Evolutionary conservation across 2,888 invertebrate genomes (phyloP), one percentile per base, ranked within the genome.

Genomic region (Drosophila longiperda): DNA sequence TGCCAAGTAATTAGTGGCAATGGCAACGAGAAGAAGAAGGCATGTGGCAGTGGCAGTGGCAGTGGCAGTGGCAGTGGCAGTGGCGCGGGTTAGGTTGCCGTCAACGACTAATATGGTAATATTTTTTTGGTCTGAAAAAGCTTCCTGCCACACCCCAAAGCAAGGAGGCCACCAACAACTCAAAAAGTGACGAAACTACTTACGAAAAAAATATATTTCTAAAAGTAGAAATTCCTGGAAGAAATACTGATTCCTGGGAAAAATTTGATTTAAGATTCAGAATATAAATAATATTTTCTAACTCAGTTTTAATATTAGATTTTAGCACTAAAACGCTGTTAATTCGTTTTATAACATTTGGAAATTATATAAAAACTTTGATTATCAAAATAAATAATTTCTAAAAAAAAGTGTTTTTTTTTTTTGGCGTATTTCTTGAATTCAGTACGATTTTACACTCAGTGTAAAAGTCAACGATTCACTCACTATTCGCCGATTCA

Each of bases 1-100:
- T 85, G 80, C 72, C 78, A 55, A 82, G 86, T 86, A 87, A 86
- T 86, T 89, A 89, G 86, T 85, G 71, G 50, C 68, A 48, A 26
- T 61, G 57, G 58, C 49, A 42, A 58, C n/a, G 23, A 23, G 45
- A 45, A 23, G 45, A 45, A 23, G 20, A 15, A 15, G 45, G 45
- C 23, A 45, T 15, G 8, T 23, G 36, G 26, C 36, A 53, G 2
- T 15, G 33, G 49, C 34, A 29, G 20, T 7, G 34, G 33, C 33
- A n/a, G 20, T 7, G 34, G 34, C 26, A n/a, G 8, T 23, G 36
- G 26, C 36, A 53, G 3, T 17, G 33, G 49, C 34, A 29, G 20
- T 7, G 33, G 33, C 33, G 15, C 9, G 12, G 55, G 32, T 29
- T 20, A 23, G 38, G 29, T 9, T 42, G 20, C 48, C 15, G n/a